Base-by-base conservation (phyloP, 2,797 vertebrate species). In the Peromyscus eremicus region DNA sequence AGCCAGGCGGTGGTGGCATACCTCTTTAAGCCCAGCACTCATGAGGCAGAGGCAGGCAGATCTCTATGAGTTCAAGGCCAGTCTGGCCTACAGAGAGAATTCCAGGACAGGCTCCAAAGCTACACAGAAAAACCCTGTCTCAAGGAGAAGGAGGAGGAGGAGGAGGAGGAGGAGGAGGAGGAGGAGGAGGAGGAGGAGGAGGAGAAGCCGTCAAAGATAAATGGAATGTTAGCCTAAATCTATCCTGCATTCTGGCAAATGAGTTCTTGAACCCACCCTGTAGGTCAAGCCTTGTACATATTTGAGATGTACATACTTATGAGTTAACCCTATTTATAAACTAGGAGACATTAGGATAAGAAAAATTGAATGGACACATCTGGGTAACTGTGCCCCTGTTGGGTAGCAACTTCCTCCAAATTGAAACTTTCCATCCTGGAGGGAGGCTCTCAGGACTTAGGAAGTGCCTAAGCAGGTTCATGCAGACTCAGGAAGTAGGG, bases 271-370 rank as follows among this genome's bases (percentile, higher is more conserved):
- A 21, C 40, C 40, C 52, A 82, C 0, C 0, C 6, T 71, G 5
- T 91, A 73, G 6, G 27, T 94, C 55, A 92, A 19, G 57, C 27
- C 34, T 11, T 57, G 46, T 6, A 0, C 6, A 64, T 66, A 40
- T 25, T 68, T 62, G 40, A n/a, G 64, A 62, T 92, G 23, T 80
- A 43, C 11, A 52, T 49, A 75, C 9, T 25, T 89, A 66, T 19
- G 83, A 37, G 17, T 34, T 92, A 77, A 73, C 40, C 14, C 57
- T 62, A 60, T 75, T 52, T 92, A 62, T 76, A 52, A 95, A 94
- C 29, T 77, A 43, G 71, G 21, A 73, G 64, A 43, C 8, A 76
- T n/a, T 81, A 71, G 34, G 19, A 29, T 66, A 37, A 87, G 34
- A 88, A 84, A 89, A 64, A 19, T 7, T 46, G 17, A 81, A 32